Base-by-base conservation (phyloP, 2,888 invertebrate species). In the Malacosoma neustria region DNA sequence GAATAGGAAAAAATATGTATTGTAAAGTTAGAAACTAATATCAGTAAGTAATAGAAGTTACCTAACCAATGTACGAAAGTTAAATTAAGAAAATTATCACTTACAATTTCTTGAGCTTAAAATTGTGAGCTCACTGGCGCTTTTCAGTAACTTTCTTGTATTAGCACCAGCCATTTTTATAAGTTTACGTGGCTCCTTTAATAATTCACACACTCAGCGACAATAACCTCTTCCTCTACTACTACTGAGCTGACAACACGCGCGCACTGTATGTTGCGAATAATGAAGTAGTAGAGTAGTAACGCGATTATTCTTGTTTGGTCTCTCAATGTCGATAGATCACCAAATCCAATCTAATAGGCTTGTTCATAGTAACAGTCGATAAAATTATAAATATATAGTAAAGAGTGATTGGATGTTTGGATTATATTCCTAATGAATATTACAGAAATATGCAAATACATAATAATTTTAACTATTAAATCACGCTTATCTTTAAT, bases 131-230 rank as follows among this genome's bases (percentile, higher is more conserved):
- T 79, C 73, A 39, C 73, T 63, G 35, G 77, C 57, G 54, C 64
- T 70, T 57, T 75, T 75, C 2, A 82, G 51, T 48, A 84, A 54
- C 41, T 67, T 70, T 40, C 60, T 75, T 14, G 69, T 58, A 45
- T 64, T 72, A 46, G 64, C 74, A 41, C 61, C 61, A 41, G 71
- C 63, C 81, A 84, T 81, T 48, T 51, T 49, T 38, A 30, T 38
- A 39, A 42, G 29, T 48, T 43, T 48, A 59, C 46, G 56, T 58
- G 51, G 51, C 49, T 48, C 39, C 34, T 14, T 38, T 34, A 45
- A 34, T 40, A 41, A 44, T 45, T 43, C 45, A 39, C 42, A 41
- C 42, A 41, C 43, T 46, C 45, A 42, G 39, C 40, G 42, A 40
- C 39, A 42, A 50, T 43, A 45, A 34, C 34, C 34, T 38, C 34